Percentiles rank a stretch among this genome's conserved stretches.
These are phyloP conservation scores for Chydorus sphaericus DNA, from an alignment of 2,888 invertebrate genomes.

Conservation along the genomic window DNA sequence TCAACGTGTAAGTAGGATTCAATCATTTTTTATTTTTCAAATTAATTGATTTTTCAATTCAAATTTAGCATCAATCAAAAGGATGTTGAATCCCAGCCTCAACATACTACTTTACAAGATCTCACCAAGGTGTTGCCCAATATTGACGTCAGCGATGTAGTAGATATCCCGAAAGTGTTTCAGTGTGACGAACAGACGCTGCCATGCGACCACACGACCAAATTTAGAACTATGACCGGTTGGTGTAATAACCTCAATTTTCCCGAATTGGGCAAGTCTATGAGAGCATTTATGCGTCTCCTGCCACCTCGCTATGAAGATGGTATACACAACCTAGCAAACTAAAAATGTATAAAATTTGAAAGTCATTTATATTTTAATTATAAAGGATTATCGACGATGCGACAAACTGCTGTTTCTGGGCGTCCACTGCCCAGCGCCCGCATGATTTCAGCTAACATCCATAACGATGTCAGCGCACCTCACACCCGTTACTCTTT, in stretches of 20 bases:
- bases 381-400: slow-evolving; percentile 22
- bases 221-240: slow-evolving; percentile 31
- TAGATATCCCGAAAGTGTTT: slow-evolving; percentile 30
- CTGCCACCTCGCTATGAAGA: slow-evolving; percentile 32
- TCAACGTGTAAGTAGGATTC: slow-evolving; percentile 26
- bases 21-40: background rate
- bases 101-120: slow-evolving; percentile 26
- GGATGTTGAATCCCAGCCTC: slow-evolving; percentile 25
- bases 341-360: background rate
- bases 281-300: slow-evolving; percentile 30
- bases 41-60: background rate
- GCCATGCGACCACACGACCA: slow-evolving; percentile 35
- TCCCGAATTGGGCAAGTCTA: slow-evolving; percentile 31
- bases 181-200: slow-evolving; percentile 32
- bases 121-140: slow-evolving; percentile 31
- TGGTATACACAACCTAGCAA: slow-evolving; percentile 22
- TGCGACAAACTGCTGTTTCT: slow-evolving; percentile 21
- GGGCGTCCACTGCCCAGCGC: slow-evolving; percentile 32
- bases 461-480: slow-evolving; percentile 33
- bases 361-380: background rate
- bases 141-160: slow-evolving; percentile 30
- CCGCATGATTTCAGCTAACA: slow-evolving; percentile 32
- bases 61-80: slow-evolving; percentile 22
- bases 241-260: slow-evolving; percentile 36
- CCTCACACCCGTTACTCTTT: slow-evolving; percentile 35